Evolutionary conservation across 1,140 invertebrate genomes (phyloP).

Genomic region (Cyclina sinensis): DNA sequence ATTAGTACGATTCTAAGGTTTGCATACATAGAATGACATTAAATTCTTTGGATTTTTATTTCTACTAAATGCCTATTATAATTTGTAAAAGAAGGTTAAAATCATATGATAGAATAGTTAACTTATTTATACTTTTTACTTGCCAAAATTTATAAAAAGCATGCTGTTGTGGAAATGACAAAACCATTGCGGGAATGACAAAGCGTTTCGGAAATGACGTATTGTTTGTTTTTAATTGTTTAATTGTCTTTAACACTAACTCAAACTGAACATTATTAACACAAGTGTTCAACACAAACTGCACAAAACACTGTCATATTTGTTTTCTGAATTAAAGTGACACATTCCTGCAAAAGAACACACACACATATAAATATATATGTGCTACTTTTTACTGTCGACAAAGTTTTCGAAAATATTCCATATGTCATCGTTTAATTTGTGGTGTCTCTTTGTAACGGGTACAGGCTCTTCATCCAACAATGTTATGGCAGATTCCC

Average conservation of each 20-base stretch:
- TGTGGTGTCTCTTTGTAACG: background rate
- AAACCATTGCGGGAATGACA: background rate
- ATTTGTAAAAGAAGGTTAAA: no score
- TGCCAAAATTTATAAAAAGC: no score
- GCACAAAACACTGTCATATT: background rate
- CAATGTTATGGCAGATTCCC: background rate
- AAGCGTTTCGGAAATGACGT: background rate
- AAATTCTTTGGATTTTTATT: no score
- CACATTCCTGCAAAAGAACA: background rate
- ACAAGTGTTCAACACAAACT: no score
- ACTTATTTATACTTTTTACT: no score
- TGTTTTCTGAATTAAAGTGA: background rate
- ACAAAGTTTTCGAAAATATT: background rate
- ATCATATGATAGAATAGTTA: no score
- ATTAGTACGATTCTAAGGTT: no score
- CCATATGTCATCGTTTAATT: background rate
- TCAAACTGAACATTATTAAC: no score
- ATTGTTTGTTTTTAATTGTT: background rate
- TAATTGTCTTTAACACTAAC: no score
- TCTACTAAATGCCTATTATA: no score
- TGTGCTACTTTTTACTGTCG: background rate
- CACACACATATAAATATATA: background rate
- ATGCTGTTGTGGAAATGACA: no score
- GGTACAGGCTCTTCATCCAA: background rate
- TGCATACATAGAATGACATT: no score